These are phyloP conservation scores for Metaphire vulgaris DNA, from an alignment of 1,140 invertebrate genomes.

Conservation along the genomic window DNA sequence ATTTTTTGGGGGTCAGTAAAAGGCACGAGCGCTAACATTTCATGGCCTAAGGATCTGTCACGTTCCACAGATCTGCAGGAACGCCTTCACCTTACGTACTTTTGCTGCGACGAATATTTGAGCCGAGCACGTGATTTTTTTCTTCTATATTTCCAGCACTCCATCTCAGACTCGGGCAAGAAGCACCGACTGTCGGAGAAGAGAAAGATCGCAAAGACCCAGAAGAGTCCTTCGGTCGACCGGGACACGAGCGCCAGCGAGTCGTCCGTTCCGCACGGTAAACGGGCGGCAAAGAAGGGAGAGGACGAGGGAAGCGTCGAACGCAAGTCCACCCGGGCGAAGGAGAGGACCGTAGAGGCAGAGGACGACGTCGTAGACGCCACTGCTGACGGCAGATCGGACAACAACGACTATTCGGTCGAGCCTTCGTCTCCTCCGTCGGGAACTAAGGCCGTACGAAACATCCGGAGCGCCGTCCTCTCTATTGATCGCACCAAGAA, in stretches of 20 bases:
- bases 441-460: background rate
- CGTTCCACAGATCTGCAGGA: no score
- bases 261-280: background rate
- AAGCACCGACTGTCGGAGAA: background rate
- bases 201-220: background rate
- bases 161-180: background rate
- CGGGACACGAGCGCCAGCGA: background rate
- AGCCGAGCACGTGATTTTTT: no score
- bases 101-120: no score
- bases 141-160: background rate
- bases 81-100: no score
- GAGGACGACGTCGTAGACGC: background rate
- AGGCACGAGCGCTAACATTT: no score
- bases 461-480: constrained; percentile 2
- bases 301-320: background rate
- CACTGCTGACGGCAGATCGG: constrained; percentile 1
- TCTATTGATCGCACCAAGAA: constrained; percentile 4
- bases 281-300: background rate
- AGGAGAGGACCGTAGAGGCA: background rate
- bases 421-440: background rate
- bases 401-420: background rate
- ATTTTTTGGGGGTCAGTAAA: no score
- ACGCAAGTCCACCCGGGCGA: background rate
- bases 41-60: no score
- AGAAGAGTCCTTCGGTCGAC: background rate